Conservation (phyloP, 1,140 invertebrate genomes). For the Whitmania pigra region DNA sequence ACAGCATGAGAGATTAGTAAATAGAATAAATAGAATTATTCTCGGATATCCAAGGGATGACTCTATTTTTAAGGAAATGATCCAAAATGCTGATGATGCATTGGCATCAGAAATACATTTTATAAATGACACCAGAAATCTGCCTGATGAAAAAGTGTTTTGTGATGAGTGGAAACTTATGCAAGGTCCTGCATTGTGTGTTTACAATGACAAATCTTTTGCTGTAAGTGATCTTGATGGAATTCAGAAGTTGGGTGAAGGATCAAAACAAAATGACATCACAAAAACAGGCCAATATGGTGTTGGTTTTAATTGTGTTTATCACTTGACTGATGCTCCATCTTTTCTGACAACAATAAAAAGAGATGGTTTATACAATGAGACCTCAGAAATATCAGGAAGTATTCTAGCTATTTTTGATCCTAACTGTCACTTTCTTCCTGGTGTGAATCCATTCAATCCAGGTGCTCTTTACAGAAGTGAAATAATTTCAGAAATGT, state of each 20-base stretch:
- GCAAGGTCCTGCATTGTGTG: conserved; percentile 30
- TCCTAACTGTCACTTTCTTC: conserved; percentile 32
- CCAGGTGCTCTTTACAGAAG: conserved; percentile 30
- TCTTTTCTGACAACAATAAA: conserved; percentile 31
- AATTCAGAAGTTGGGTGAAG: conserved; percentile 31
- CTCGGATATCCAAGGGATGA: conserved; percentile 32
- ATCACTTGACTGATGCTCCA: conserved; percentile 37
- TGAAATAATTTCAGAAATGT: conserved; percentile 25
- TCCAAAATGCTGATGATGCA: conserved; percentile 43
- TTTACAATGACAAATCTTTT: conserved; percentile 32
- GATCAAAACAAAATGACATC: conserved; percentile 26
- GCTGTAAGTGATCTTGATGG: conserved; percentile 29
- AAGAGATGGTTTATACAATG: not conserved
- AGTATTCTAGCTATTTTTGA: conserved; percentile 32
- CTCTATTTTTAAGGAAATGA: conserved; percentile 30
- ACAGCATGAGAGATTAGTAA: conserved; percentile 23
- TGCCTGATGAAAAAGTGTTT: conserved; percentile 22
- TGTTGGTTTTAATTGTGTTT: conserved; percentile 39
- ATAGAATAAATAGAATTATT: conserved; percentile 32
- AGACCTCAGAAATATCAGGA: not conserved
- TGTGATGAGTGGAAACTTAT: conserved; percentile 26
- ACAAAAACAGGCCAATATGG: conserved; percentile 27
- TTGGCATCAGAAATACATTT: conserved; percentile 32
- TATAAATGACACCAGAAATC: conserved; percentile 29
- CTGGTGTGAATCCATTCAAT: conserved; percentile 21